Base-by-base conservation (phyloP, 2,888 invertebrate species). In the Lamellibrachia columna region DNA sequence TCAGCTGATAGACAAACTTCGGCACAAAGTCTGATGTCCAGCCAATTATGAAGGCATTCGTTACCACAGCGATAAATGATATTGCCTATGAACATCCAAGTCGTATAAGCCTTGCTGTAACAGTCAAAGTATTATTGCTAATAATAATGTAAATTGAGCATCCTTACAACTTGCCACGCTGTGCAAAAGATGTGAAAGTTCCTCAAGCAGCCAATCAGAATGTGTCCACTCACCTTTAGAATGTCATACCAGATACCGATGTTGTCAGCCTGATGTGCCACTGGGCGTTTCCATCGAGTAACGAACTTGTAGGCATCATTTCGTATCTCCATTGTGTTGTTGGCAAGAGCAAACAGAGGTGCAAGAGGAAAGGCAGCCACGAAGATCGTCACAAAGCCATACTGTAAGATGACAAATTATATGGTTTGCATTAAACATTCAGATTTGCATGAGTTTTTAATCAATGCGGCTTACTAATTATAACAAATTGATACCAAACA, bases 21-120 rank as follows among this genome's bases (percentile, higher is more conserved):
- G 99, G 99, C 93, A 99, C 98, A 96, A 99, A 99, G 95, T 99
- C 99, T 93, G 99, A 99, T 0, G 99, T 99, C 96, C 99, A 99
- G 0, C 99, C 99, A 95, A 99, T 99, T 75, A 99, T 99, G 96
- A 99, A 98, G 0, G 99, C 99, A 98, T 98, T 75, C 6, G 15
- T 75, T n/a, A 75, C 22, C 22, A 75, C 75, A 75, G 75, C 75
- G n/a, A 75, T 15, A 22, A 75, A 75, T 75, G 75, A 75, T 75
- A 75, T 75, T 75, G 75, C 75, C 75, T 75, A 15, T 75, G 75
- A 75, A 75, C 15, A 75, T 22, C 40, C 40, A 40, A 40, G 40
- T 40, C 40, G 40, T 40, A 40, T 0, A 40, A 40, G 40, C 40
- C 40, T 40, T 40, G 40, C 40, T 40, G 40, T 40, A 40, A 40